Evolutionary conservation across 1,140 invertebrate species (phyloP), one percentile per base, ranked within the genome.

Genomic region (Drosophila melanica): DNA sequence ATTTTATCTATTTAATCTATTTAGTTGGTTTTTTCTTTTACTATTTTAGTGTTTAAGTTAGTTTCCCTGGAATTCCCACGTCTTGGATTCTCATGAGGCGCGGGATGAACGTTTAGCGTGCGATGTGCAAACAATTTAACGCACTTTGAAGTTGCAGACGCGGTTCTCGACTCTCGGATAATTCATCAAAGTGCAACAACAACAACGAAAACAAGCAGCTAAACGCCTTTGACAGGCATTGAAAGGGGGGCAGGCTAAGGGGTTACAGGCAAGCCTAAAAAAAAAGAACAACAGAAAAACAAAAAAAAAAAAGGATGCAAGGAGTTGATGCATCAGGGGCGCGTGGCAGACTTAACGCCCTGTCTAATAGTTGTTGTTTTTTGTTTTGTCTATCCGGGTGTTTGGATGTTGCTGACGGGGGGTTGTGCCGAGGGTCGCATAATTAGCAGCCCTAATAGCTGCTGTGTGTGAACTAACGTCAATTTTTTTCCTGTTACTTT

Each of bases 141-240:
- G 76, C 82, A 85, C 81, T 86, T 51, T 48, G 71, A 44, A 41
- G n/a, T 53, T 45, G 11, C 48, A 50, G 39, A 39, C 41, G 54
- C 27, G 53, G 58, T 64, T 50, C 20, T 47, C 35, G 45, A 54
- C 64, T 53, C 55, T 70, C 70, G 59, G 72, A 87, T 72, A 71
- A 87, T 87, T 69, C 82, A 87, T 87, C 84, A 87, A 82, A 70
- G 51, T 47, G 60, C 23, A 44, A 23, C 4, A 41, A 12, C 42
- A 55, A 42, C 20, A 64, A 50, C 30, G 59, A 44, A 12, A 67
- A 57, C 44, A 63, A 53, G 51, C 69, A 68, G 48, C 81, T 85
- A 85, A 85, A 75, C 63, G 76, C 55, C 82, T 77, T 79, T 87
- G 82, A 86, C 82, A 86, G 68, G 48, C 81, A 87, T 39, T 72